Evolutionary conservation across 2,113 vertebrate species (phyloP), one percentile per base, ranked within the genome.

Genomic region (Tragelaphus scriptus): DNA sequence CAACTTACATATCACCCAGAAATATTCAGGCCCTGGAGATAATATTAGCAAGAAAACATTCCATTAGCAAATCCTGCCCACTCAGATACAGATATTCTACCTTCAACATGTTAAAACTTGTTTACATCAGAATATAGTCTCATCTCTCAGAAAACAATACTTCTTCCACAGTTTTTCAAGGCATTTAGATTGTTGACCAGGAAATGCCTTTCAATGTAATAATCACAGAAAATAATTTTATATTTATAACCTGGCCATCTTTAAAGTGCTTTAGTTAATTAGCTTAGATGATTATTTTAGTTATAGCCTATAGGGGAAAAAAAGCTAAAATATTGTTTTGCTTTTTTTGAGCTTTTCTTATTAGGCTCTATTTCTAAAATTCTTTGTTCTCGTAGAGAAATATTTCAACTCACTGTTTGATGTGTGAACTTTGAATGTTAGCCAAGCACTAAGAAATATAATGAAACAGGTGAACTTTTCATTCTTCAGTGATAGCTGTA

Each of bases 391-490:
- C 53, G 5, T 26, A 79, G 30, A 94, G 79, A 93, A 96, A 95
- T 88, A 59, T 44, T 97, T 97, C 91, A 36, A 36, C 30, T 93
- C 85, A 26, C 44, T 53, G 56, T 89, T 55, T 91, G 95, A 89
- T 90, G 71, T 88, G 89, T 97, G 96, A 97, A 95, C 94, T 97
- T 97, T 97, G 97, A 97, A 95, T 96, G 81, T 97, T 96, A 86
- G 85, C 81, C 51, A 2, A 1, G 51, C 90, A 90, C 65, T 32
- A 53, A 81, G 94, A 96, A 82, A 47, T 36, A 49, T 77, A 95
- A 82, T 3, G 7, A 96, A 97, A 82, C 59, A 25, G 86, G 81
- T 94, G 95, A 98, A 96, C 91, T 98, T 98, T 96, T 85, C 97
- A 97, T 55, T 87, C 71, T 96, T 84, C 44, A 25, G 12, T 75